A percentile compares a stretch with the other conserved stretches of the same genome.
These are phyloP conservation scores for Colinus virginianus DNA, from an alignment of 2,113 vertebrate genomes.

Conservation along the genomic window DNA sequence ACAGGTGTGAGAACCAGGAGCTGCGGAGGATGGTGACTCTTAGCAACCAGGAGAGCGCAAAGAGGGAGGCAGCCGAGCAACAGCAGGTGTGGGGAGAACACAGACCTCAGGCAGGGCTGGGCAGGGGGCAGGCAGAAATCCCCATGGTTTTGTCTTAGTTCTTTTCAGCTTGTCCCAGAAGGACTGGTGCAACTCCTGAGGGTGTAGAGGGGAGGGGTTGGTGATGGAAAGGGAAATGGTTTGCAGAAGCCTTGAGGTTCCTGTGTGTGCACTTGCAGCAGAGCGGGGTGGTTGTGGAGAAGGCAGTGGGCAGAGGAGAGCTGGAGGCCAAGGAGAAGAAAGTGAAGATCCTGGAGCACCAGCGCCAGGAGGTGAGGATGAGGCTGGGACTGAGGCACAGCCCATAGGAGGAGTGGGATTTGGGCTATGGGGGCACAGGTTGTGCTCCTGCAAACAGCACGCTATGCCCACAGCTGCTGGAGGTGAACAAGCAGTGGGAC, in stretches of 20 bases:
- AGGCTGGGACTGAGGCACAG: conserved; percentile 15
- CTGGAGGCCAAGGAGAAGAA: conserved; percentile 86
- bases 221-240: neutral
- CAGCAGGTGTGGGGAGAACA: conserved; percentile 84
- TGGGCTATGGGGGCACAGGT: neutral
- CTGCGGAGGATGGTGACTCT: conserved; percentile 89
- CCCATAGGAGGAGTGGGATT: neutral
- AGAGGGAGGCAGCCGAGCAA: conserved; percentile 74
- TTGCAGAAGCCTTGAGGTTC: conserved; percentile 39
- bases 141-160: neutral
- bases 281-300: conserved; percentile 61
- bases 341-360: conserved; percentile 96
- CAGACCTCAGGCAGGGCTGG: neutral
- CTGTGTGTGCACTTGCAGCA: conserved; percentile 51
- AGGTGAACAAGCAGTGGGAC: conserved; percentile 99
- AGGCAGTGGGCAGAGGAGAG: conserved; percentile 58
- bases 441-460: neutral
- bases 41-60: conserved; percentile 70
- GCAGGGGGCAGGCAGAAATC: neutral
- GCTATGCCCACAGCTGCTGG: conserved; percentile 86
- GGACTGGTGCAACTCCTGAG: neutral
- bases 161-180: neutral
- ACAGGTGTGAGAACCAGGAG: conserved; percentile 92
- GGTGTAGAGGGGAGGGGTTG: neutral
- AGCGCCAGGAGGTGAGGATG: conserved; percentile 91